These are phyloP conservation scores for Phallusia fumigata DNA, from an alignment of 23 tunicate genomes.

Conservation along the genomic window DNA sequence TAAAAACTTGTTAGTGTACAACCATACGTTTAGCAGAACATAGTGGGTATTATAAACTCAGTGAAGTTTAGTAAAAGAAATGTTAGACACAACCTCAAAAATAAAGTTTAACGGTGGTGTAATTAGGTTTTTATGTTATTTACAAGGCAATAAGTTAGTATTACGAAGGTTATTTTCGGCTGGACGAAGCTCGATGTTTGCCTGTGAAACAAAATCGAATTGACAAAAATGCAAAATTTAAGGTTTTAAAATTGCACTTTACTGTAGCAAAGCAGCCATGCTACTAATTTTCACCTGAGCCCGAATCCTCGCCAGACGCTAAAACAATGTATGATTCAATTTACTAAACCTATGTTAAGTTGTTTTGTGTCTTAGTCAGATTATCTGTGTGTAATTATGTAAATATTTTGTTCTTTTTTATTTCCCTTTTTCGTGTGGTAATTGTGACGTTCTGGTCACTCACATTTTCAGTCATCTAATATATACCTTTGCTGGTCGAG, in stretches of 20 bases:
- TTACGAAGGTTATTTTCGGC: not conserved
- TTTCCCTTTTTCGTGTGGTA: too few species aligned
- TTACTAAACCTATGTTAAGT: too few species aligned
- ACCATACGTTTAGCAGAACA: not conserved
- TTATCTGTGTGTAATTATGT: too few species aligned
- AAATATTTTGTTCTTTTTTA: too few species aligned
- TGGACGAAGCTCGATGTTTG: conserved; percentile 16
- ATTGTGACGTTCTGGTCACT: too few species aligned
- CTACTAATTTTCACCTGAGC: conserved; percentile 1
- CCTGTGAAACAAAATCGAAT: conserved; percentile 13
- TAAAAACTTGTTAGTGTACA: not conserved
- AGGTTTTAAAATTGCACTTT: not conserved
- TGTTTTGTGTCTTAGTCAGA: too few species aligned
- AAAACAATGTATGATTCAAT: too few species aligned
- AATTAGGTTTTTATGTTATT: not conserved
- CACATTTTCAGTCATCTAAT: too few species aligned
- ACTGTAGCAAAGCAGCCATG: not conserved
- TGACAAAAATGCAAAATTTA: not conserved
- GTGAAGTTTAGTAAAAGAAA: not conserved
- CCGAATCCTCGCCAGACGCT: conserved; percentile 5
- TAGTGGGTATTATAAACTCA: too few species aligned
- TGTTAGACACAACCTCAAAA: not conserved
- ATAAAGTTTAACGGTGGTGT: not conserved
- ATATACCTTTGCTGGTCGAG: not conserved
- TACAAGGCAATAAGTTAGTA: not conserved